Evolutionary conservation across 2,888 invertebrate genomes (phyloP), one percentile per base, ranked within the genome.

Genomic region (Agelastica alni): DNA sequence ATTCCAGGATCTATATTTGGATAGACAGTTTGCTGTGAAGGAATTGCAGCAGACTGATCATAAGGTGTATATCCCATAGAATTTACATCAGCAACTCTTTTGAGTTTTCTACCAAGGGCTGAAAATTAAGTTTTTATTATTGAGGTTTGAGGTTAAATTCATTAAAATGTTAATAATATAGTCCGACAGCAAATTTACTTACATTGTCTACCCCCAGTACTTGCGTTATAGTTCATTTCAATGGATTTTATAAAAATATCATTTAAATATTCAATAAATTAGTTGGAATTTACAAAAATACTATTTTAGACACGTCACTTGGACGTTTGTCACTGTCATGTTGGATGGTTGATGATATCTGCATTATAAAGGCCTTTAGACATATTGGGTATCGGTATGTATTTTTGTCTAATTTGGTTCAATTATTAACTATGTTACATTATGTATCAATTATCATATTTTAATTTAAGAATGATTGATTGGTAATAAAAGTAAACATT

Each of bases 1-100:
- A 58, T 18, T 36, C 55, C 58, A 10, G 63, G 46, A 16, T 56
- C 56, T 46, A 69, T 20, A 58, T 66, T 67, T 7, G 70, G 67
- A 47, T 70, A 70, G 2, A 69, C 2, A 58, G 62, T 66, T 47
- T 61, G 61, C 41, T 57, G 61, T 31, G 31, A 51, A 13, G 46
- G 58, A 9, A 41, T 45, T 20, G 53, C 30, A 18, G 58, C 55
- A 30, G 53, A 47, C 32, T 67, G 69, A 18, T 67, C 64, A 60
- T 72, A 74, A 2, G 75, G 74, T 56, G 67, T 72, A 58, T 74
- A 77, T n/a, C 85, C 88, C 83, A 88, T 82, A 0, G 86, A 84
- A 51, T 83, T 82, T 5, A 87, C 81, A 78, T 88, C 87, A 67
- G 85, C 85, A 9, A 88, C 86, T 41, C 87, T 78, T 73, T 87